These are phyloP conservation scores for Dolomedes plantarius DNA, from an alignment of 2,888 invertebrate species.

Conservation along the genomic window DNA sequence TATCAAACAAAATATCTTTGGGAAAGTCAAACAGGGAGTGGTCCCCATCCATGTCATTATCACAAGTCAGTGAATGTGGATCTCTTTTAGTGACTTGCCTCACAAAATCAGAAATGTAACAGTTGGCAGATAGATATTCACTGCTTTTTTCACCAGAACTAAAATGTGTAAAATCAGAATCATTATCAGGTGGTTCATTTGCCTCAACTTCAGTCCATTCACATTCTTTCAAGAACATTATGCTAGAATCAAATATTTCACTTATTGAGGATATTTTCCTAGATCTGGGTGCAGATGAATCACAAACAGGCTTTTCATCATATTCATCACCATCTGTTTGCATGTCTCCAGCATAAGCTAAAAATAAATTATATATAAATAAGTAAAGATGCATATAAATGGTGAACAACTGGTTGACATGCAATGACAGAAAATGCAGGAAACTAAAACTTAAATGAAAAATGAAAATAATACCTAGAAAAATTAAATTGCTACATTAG, in stretches of 20 bases:
- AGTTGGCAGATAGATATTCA: slow-evolving; percentile 16
- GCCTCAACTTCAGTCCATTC: slow-evolving; percentile 56
- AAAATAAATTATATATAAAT: slow-evolving; percentile 72
- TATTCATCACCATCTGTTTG: slow-evolving; percentile 70
- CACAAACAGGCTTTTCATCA: slow-evolving; percentile 29
- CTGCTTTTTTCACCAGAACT: background rate
- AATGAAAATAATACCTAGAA: background rate
- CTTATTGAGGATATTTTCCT: slow-evolving; percentile 59
- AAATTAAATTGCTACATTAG: too few relatives aligned
- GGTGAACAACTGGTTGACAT: background rate
- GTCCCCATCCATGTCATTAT: background rate
- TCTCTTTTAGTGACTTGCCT: background rate
- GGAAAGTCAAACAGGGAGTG: slow-evolving; percentile 33
- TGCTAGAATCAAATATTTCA: slow-evolving; percentile 65
- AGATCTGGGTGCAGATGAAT: slow-evolving; percentile 5
- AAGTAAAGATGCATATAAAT: slow-evolving; percentile 12
- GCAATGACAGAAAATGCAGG: background rate
- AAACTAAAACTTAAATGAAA: background rate
- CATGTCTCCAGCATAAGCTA: slow-evolving; percentile 78
- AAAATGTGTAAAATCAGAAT: background rate
- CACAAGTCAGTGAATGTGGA: background rate
- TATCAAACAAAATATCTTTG: slow-evolving; percentile 54
- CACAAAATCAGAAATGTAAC: slow-evolving; percentile 10
- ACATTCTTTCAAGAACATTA: slow-evolving; percentile 50
- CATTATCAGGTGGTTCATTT: slow-evolving; percentile 34